Evolutionary conservation across 2,888 invertebrate genomes (phyloP), one percentile per base, ranked within the genome.

Genomic region (Drepana falcataria): DNA sequence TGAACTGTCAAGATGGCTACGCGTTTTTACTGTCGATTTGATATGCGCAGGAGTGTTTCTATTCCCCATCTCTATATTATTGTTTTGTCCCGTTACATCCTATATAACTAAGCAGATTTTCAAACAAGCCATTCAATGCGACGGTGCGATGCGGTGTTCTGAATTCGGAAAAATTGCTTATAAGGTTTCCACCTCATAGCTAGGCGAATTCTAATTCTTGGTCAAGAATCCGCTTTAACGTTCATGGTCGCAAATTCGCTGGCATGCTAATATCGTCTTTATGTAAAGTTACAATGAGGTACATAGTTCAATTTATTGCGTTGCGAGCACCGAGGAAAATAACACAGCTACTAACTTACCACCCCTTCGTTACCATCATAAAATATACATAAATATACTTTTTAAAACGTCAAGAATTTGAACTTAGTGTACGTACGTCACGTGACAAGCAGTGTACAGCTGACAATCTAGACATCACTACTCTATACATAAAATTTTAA

Each of bases 391-490:
- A 69, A 77, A 51, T 40, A 6, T 21, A 21, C 21, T 21, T 21
- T 77, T 78, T 72, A 77, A 82, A 85, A 87, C 83, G 82, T 83
- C 81, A 77, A 85, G 83, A 86, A 79, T 84, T 85, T 81, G 79
- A 88, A 87, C 83, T 84, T 85, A 87, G 78, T 78, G 81, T 87
- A 85, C 75, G 78, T 84, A 80, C 69, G 68, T 74, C 68, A 66
- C 71, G 71, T 67, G 64, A 34, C 21, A 90, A 90, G 90, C 90
- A 83, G 87, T 87, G 71, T 90, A 90, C 89, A 87, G 89, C 89
- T 44, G 7, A 44, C 44, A 44, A 44, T 9, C 44, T 44, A 44
- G 3, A 37, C 5, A 64, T 69, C 35, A n/a, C 48, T 48, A 74
- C 66, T 74, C 75, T 81, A 80, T 73, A 79, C 79, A 69, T 51